A percentile compares a stretch with the other conserved stretches of the same genome.
Evolutionary conservation across 2,113 vertebrate species (phyloP).

Genomic region (Vireo altiloquus): DNA sequence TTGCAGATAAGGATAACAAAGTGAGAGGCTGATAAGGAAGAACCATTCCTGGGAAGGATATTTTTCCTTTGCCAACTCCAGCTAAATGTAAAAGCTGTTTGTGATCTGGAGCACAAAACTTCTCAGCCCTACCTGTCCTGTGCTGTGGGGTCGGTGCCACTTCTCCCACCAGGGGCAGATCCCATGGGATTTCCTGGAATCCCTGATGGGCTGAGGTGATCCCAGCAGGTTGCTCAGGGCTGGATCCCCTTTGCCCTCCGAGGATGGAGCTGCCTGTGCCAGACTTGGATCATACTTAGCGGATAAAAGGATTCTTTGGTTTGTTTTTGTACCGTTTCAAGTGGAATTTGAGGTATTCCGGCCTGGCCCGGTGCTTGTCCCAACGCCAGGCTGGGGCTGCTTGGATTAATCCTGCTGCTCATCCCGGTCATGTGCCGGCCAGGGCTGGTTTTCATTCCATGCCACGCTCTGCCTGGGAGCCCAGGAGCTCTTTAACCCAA

Average conservation of each 20-base stretch:
- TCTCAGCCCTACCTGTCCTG: not conserved
- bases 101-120: not conserved
- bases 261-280: not conserved
- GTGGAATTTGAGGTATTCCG: not conserved
- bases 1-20: not conserved
- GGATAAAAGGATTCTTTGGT: not conserved
- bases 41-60: not conserved
- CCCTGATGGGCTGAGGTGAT: not conserved
- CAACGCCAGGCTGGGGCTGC: accelerated
- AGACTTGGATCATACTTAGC: not conserved
- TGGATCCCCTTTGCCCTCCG: accelerated
- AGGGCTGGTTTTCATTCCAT: slow-evolving; percentile 17
- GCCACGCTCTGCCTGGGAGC: not conserved
- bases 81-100: not conserved
- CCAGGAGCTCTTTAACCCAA: slow-evolving; percentile 27
- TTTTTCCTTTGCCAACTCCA: not conserved
- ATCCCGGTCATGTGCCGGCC: not conserved
- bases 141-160: not conserved
- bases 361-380: not conserved
- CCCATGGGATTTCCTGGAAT: accelerated
- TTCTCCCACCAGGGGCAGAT: not conserved
- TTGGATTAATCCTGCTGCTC: not conserved
- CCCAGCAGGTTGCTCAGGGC: not conserved
- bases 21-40: not conserved
- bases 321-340: not conserved